Evolutionary conservation across 2,113 vertebrate genomes (phyloP), one percentile per base, ranked within the genome.

Genomic region (Gopherus evgoodei): DNA sequence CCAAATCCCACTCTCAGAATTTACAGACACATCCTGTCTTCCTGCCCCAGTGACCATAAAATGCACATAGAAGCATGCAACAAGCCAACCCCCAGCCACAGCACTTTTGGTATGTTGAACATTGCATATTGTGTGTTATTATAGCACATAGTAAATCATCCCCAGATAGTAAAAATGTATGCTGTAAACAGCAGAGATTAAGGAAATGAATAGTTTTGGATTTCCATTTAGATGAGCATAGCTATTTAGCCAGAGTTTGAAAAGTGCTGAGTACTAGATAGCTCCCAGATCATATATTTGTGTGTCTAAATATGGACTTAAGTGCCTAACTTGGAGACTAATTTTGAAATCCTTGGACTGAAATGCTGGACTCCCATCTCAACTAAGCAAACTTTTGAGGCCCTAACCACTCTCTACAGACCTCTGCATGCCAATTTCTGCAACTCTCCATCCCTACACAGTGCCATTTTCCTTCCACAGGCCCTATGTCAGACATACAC

Each of bases 371-470:
- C 44, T 88, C 83, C 89, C 83, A 75, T 82, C 4, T 6, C 76
- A 54, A 75, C 11, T 27, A 82, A 57, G 86, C 52, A 84, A 1
- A 4, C 90, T 31, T 7, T 4, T 2, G 17, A 35, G 3, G 5
- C 86, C n/a, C 9, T 0, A 0, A 21, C 79, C 49, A 8, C 53
- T 84, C 22, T 10, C 6, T 83, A 10, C 1, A 87, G 19, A 21
- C 12, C 17, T 53, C 25, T n/a, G 93, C 38, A 88, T 84, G 89
- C 52, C 35, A 56, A 3, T 57, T 4, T 53, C 35, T 86, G 1
- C 0, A 11, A 3, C 21, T 8, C 53, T 24, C 27, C 65, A 22
- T 79, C 4, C 11, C 7, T 27, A 11, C 21, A 2, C 47, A 81
- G 0, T 62, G 31, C 24, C 0, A 3, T 81, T 94, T 90, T 21